phyloP scores from a whole-genome alignment of 2,113 vertebrate genomes.

The Tupaia chinensis region DNA sequence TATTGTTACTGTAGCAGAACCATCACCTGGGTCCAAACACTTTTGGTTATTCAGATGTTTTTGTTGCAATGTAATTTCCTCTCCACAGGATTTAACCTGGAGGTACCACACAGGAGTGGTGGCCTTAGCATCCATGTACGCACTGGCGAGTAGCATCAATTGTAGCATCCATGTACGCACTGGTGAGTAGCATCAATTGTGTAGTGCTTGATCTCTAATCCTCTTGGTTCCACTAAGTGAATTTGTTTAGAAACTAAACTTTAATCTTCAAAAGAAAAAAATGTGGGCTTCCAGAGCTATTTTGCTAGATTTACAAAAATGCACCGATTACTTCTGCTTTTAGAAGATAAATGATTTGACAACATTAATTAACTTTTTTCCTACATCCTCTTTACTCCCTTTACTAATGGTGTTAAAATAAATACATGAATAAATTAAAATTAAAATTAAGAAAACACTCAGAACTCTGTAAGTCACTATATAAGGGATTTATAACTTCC shows the following conservation, averaged over 20 bases:
- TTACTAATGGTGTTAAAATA: neutral
- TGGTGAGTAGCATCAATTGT: neutral
- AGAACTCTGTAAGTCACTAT: constrained; percentile 6
- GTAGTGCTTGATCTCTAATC: constrained; percentile 32
- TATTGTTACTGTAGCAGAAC: neutral
- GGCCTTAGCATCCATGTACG: neutral
- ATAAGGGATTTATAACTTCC: neutral
- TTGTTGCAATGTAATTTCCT: neutral
- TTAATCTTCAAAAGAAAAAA: constrained; percentile 62
- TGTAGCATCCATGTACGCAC: neutral
- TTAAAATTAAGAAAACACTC: neutral
- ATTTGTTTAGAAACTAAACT: constrained; percentile 15
- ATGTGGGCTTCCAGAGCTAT: constrained; percentile 28
- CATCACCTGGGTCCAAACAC: neutral
- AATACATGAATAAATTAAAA: neutral
- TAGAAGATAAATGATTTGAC: constrained; percentile 12
- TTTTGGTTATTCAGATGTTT: neutral
- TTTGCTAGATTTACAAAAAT: constrained; percentile 50
- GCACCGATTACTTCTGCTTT: constrained; percentile 7
- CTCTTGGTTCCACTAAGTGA: constrained; percentile 25
- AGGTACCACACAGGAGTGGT: neutral
- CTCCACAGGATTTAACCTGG: constrained; percentile 4
- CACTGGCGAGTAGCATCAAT: neutral
- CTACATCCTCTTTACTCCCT: neutral
- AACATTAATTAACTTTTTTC: constrained; percentile 58